These are phyloP conservation scores for Brachionus calyciflorus DNA, from an alignment of 1,140 invertebrate species.

Conservation along the genomic window DNA sequence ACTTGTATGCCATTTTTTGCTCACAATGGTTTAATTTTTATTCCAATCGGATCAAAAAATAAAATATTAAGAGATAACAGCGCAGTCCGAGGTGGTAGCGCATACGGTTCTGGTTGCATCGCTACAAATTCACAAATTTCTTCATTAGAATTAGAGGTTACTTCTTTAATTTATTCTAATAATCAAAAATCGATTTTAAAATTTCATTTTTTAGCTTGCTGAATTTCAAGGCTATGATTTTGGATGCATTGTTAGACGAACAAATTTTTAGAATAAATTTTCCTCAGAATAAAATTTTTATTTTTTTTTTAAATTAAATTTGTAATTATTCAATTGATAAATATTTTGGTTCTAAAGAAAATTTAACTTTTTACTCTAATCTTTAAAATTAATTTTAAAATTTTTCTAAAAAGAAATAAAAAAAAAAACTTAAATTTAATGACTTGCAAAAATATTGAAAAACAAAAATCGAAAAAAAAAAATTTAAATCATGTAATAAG, in stretches of 20 bases:
- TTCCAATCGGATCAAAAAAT: conserved; percentile 13
- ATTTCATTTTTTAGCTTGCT: neutral
- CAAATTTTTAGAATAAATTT: conserved; percentile 14
- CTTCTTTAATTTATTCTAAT: too few species aligned
- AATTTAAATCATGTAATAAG: neutral
- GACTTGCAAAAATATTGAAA: too few species aligned
- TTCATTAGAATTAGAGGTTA: conserved; percentile 17
- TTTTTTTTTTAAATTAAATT: too few species aligned
- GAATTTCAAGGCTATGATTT: conserved; percentile 33
- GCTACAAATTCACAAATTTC: neutral
- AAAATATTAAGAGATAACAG: conserved; percentile 10
- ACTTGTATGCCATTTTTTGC: conserved; percentile 46
- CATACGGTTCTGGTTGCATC: conserved; percentile 26
- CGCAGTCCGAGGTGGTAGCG: neutral
- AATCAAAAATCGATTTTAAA: neutral
- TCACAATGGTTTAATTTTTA: conserved; percentile 41
- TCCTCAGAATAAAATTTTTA: neutral
- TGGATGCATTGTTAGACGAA: conserved; percentile 35
- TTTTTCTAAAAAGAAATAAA: too few species aligned
- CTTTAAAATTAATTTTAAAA: too few species aligned
- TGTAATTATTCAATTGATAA: too few species aligned
- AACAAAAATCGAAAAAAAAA: neutral
- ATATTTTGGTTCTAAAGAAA: too few species aligned
- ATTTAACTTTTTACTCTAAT: too few species aligned
- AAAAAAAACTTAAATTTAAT: too few species aligned